Conservation (phyloP, 2,113 vertebrate genomes). For the Hiodon tergisus region DNA sequence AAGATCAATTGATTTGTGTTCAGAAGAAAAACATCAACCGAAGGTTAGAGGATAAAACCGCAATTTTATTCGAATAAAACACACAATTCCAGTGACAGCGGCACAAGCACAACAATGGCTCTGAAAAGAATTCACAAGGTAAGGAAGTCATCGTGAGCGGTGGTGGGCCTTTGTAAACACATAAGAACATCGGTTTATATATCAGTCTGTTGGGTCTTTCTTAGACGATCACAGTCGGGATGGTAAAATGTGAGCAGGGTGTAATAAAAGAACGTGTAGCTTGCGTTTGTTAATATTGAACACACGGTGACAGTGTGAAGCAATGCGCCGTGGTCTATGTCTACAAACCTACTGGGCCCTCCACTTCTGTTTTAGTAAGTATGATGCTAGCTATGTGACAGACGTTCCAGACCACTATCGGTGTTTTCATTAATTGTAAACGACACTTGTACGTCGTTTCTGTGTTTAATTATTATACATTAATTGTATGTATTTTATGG, state of each 20-base stretch:
- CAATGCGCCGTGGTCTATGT: constrained; percentile 26
- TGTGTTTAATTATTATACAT: neutral
- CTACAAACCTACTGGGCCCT: constrained; percentile 20
- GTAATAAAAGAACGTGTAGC: neutral
- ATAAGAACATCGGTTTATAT: neutral
- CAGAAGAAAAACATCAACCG: constrained; percentile 34
- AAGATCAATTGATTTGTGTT: constrained; percentile 40
- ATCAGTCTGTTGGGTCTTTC: neutral
- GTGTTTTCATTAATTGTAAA: neutral
- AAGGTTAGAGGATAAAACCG: constrained; percentile 46
- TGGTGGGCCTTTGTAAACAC: constrained; percentile 48
- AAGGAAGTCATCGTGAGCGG: constrained; percentile 61
- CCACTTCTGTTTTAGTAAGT: neutral
- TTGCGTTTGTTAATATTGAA: neutral
- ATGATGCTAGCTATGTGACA: constrained; percentile 8
- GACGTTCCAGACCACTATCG: constrained; percentile 1
- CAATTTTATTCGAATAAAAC: constrained; percentile 63
- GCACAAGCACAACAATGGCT: constrained; percentile 82
- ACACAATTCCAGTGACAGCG: constrained; percentile 68
- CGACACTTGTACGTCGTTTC: neutral
- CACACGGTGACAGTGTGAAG: constrained; percentile 25
- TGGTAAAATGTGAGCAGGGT: neutral
- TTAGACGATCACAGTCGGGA: neutral
- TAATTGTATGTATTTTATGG: neutral
- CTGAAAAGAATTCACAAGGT: constrained; percentile 94